These are phyloP conservation scores for Homalodisca vitripennis DNA, from an alignment of 1,140 invertebrate genomes.

Conservation along the genomic window DNA sequence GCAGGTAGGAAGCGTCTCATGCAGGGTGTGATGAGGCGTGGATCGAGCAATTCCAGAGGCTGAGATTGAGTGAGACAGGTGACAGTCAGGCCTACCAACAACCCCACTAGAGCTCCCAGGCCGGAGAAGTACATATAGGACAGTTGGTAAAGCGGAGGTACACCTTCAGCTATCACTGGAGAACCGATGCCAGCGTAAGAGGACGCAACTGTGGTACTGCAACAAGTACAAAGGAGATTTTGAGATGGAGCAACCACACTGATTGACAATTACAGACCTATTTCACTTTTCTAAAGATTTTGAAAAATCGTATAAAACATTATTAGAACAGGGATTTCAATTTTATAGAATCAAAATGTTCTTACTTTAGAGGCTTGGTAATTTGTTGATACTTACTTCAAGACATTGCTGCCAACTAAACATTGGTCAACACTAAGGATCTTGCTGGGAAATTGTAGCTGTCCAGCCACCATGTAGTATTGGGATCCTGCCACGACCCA, in stretches of 20 bases:
- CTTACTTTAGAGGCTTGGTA: too few relatives aligned
- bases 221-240: too few relatives aligned
- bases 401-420: neutral
- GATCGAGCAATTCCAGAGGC: neutral
- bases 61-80: slow-evolving; percentile 61
- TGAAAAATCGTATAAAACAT: too few relatives aligned
- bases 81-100: slow-evolving; percentile 65
- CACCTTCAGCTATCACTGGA: slow-evolving; percentile 50
- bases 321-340: too few relatives aligned
- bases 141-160: slow-evolving; percentile 63
- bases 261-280: too few relatives aligned
- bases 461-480: neutral
- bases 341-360: too few relatives aligned
- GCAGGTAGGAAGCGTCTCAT: slow-evolving; percentile 7
- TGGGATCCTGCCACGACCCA: neutral
- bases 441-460: neutral
- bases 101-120: slow-evolving; percentile 58
- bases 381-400: too few relatives aligned
- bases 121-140: slow-evolving; percentile 73
- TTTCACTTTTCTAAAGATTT: too few relatives aligned
- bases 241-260: too few relatives aligned
- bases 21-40: neutral
- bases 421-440: slow-evolving; percentile 1
- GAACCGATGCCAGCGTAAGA: neutral
- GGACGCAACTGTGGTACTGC: neutral